Conservation (phyloP, 2,888 invertebrate genomes). For the Tetrapedia diversipes region DNA sequence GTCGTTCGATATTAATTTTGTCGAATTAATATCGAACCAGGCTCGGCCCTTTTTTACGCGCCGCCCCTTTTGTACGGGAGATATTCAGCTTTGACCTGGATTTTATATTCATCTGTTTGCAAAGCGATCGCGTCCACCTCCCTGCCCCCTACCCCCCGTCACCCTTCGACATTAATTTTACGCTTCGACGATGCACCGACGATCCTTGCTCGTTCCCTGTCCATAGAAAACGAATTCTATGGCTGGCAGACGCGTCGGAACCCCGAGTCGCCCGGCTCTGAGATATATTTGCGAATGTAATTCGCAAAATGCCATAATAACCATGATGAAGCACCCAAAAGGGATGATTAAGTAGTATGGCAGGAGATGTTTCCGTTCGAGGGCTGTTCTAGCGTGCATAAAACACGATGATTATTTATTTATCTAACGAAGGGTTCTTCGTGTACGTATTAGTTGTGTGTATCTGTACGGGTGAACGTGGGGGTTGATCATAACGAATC, state of each 20-base stretch:
- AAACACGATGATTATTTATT: too few relatives aligned
- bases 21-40: constrained; percentile 44
- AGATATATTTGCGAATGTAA: constrained; percentile 7
- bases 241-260: neutral
- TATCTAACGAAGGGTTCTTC: too few relatives aligned
- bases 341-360: neutral
- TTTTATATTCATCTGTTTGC: constrained; percentile 45
- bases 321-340: neutral
- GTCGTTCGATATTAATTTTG: constrained; percentile 47
- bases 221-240: constrained; percentile 34
- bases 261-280: neutral
- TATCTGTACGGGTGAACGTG: too few relatives aligned
- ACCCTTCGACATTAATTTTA: constrained; percentile 52
- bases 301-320: constrained; percentile 10
- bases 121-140: constrained; percentile 34
- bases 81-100: constrained; percentile 29
- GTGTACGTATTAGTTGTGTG: too few relatives aligned
- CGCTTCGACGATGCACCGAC: constrained; percentile 7
- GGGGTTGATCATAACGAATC: too few relatives aligned
- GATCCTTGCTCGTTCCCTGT: neutral
- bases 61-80: constrained; percentile 29
- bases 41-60: constrained; percentile 2
- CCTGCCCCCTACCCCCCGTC: too few relatives aligned
- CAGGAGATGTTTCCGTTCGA: too few relatives aligned
- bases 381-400: too few relatives aligned